These are phyloP conservation scores for Cuniculus paca DNA, from an alignment of 2,797 vertebrate genomes.

Conservation along the genomic window DNA sequence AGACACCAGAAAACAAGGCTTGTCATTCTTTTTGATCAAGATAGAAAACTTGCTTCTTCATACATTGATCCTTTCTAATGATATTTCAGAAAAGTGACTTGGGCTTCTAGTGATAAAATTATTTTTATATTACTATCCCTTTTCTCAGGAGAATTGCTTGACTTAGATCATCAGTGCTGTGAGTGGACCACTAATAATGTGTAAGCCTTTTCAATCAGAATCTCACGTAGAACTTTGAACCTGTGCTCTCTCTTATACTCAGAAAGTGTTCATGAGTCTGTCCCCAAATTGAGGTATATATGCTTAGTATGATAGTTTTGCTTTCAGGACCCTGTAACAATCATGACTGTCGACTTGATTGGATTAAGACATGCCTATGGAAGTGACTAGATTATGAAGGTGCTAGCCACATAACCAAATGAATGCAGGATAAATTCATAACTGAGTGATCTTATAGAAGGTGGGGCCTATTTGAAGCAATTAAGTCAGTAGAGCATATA, in stretches of 20 bases:
- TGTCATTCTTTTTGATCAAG: neutral
- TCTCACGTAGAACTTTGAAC: neutral
- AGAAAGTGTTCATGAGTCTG: neutral
- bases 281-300: neutral
- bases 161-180: neutral
- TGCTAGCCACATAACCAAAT: neutral
- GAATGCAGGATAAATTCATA: neutral
- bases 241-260: neutral
- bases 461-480: neutral
- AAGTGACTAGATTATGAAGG: neutral
- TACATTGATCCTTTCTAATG: neutral
- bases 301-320: neutral
- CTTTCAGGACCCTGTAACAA: neutral
- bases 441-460: neutral
- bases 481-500: neutral
- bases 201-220: neutral
- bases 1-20: neutral
- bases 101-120: neutral
- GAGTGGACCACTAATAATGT: neutral
- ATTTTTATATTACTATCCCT: neutral
- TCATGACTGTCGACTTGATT: neutral
- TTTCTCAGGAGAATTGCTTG: neutral
- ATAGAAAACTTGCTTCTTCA: neutral
- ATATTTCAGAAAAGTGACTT: neutral
- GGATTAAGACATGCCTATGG: neutral